Conservation (phyloP, 2,113 vertebrate species). For the Delphinapterus leucas region DNA sequence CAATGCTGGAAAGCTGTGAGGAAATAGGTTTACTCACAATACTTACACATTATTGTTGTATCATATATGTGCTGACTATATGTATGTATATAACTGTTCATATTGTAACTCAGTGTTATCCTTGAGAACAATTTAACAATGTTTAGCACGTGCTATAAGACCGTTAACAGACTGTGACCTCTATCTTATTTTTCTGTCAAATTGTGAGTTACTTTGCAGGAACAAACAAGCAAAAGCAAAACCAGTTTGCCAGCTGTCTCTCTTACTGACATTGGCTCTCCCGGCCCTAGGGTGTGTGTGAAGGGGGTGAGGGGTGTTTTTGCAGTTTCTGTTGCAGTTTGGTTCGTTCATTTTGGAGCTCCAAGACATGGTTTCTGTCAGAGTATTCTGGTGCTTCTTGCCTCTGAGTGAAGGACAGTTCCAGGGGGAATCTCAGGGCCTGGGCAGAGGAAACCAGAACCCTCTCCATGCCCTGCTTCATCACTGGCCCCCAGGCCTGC, state of each 20-base stretch:
- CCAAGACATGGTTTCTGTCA: not conserved
- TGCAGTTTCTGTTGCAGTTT: not conserved
- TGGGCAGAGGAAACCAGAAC: not conserved
- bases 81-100: not conserved
- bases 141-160: not conserved
- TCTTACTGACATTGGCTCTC: not conserved
- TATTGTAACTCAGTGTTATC: not conserved
- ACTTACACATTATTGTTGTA: not conserved
- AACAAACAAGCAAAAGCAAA: not conserved
- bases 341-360: not conserved
- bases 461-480: not conserved
- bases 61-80: not conserved
- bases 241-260: not conserved
- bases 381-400: not conserved
- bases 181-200: not conserved
- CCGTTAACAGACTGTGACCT: not conserved
- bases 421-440: not conserved
- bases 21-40: not conserved
- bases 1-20: not conserved
- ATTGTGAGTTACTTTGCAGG: not conserved
- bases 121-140: not conserved
- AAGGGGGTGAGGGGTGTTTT: not conserved
- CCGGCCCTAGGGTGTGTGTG: not conserved
- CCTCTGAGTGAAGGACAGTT: not conserved
- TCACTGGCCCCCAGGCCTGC: not conserved